Base-by-base conservation (phyloP, 2,797 vertebrate species). In the Pteronotus mesoamericanus region DNA sequence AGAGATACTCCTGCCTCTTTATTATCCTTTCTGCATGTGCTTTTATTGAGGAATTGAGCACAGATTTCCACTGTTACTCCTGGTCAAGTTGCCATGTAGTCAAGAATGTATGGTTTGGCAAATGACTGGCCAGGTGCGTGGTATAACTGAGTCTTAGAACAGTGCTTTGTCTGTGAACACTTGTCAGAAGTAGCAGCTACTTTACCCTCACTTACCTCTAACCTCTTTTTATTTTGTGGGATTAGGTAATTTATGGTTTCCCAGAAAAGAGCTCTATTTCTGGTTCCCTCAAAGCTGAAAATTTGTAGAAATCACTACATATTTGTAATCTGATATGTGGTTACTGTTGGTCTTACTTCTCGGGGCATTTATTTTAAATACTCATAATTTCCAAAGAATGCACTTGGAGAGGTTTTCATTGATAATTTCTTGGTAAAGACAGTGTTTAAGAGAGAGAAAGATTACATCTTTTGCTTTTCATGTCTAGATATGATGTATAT, bases 301-400 rank as follows among this genome's bases (percentile, higher is more conserved):
- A 24, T 68, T 86, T 89, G 64, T 59, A 84, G 48, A 84, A 91
- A 75, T 80, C 51, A 26, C 4, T 78, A 8, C 24, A 42, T 86
- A 86, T 86, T 42, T 91, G 2, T 42, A 84, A 93, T 46, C 74
- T 79, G 39, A 37, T 18, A 15, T 39, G 9, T 61, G 86, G 3
- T 74, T 77, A 32, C 37, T 69, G 44, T 93, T 53, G n/a, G 37
- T 6, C 84, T 48, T 57, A 51, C 34, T 91, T 94, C n/a, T 55
- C 37, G 82, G 61, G 16, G 42, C 46, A 86, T 77, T 87, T 87
- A 66, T 87, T 91, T 93, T 86, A 68, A 96, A 84, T 92, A 77
- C 32, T 68, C 9, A 66, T 55, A 24, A 59, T 89, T 86, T 94
- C 68, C 72, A 86, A 57, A 79, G 46, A 71, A 48, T 34, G 5